Evolutionary conservation across 2,888 invertebrate species (phyloP).

Genomic region (Agrypnus murinus): DNA sequence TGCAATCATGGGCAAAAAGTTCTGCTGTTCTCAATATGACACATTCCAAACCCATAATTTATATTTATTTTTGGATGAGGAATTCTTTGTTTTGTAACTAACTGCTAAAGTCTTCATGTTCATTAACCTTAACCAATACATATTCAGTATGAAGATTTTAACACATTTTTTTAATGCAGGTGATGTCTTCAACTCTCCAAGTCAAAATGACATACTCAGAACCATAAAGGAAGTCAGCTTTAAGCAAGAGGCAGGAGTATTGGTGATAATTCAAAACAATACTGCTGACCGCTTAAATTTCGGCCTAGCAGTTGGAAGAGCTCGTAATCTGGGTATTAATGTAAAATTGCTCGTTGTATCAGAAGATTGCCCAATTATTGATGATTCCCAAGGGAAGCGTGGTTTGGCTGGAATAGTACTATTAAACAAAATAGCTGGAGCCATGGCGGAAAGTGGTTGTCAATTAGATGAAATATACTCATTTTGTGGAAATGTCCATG

Average conservation of each 20-base stretch:
- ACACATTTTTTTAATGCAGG: conserved; percentile 59
- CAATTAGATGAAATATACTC: conserved; percentile 75
- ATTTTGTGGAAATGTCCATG: conserved; percentile 71
- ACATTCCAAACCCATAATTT: no score
- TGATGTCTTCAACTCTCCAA: conserved; percentile 63
- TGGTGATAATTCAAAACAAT: conserved; percentile 85
- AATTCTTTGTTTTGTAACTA: no score
- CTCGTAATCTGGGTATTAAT: conserved; percentile 75
- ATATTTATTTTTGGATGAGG: no score
- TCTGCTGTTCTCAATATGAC: no score
- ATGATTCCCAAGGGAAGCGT: conserved; percentile 55
- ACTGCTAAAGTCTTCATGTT: no score
- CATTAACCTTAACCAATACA: no score
- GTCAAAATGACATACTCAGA: conserved; percentile 62
- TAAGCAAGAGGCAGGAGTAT: conserved; percentile 73
- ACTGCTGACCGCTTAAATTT: conserved; percentile 88
- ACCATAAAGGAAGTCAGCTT: conserved; percentile 66
- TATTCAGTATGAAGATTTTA: neutral
- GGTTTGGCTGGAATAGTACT: conserved; percentile 76
- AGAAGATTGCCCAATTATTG: conserved; percentile 78
- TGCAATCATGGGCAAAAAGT: no score
- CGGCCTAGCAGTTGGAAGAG: conserved; percentile 86
- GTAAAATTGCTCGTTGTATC: conserved; percentile 77
- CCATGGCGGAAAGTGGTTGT: conserved; percentile 79
- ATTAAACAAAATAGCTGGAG: conserved; percentile 81